phyloP scores from a whole-genome alignment of 2,797 vertebrate species.

The Melanotaenia nigrans region DNA sequence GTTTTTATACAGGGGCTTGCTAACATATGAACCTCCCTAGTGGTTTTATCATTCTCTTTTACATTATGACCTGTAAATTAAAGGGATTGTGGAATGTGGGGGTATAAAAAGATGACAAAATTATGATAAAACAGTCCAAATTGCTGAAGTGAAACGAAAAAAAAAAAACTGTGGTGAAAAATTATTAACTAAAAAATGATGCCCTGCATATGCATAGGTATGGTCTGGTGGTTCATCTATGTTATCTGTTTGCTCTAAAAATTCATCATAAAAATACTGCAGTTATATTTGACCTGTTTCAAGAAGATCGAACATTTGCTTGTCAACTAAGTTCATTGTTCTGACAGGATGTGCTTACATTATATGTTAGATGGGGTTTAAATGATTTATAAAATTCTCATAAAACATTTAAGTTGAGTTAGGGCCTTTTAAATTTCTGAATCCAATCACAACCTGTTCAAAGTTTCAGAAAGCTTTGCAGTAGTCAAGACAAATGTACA shows the following conservation, averaged over 20 bases:
- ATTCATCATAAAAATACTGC: background rate
- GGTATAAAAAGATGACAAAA: no score
- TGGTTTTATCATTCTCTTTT: background rate
- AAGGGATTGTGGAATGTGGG: no score
- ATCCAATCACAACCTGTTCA: slow-evolving; percentile 5
- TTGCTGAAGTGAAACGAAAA: no score
- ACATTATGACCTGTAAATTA: no score
- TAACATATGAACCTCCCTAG: no score
- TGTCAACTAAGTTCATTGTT: background rate
- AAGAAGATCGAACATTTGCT: slow-evolving; percentile 4
- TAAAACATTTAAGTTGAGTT: slow-evolving; percentile 11
- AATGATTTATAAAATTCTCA: slow-evolving; percentile 1
- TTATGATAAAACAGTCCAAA: no score
- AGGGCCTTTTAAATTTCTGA: slow-evolving; percentile 9
- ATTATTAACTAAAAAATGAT: no score
- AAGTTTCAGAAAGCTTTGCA: slow-evolving; percentile 9
- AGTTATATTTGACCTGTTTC: background rate
- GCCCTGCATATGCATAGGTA: no score
- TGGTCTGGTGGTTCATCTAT: background rate
- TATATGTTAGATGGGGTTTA: background rate
- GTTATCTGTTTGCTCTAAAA: background rate
- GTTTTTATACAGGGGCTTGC: background rate
- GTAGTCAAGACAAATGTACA: slow-evolving; percentile 10
- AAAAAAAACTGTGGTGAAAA: no score
- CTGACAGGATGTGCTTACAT: background rate